These are phyloP conservation scores for Drosophila nr. fundita DNA, from an alignment of 2,888 invertebrate species.

Conservation along the genomic window DNA sequence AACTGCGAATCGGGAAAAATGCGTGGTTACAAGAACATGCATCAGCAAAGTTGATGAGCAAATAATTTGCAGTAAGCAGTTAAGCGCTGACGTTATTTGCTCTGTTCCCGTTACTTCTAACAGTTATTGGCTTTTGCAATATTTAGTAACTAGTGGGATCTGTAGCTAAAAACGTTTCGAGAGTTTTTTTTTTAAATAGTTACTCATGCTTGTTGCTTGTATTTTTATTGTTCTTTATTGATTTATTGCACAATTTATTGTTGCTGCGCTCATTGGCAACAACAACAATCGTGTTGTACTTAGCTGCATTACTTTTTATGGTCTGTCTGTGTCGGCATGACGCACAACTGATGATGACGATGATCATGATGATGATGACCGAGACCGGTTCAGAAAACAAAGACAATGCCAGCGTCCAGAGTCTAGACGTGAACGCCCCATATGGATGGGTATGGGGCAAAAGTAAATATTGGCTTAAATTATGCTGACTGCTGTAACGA, in stretches of 20 bases:
- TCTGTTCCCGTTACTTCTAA: constrained; percentile 4
- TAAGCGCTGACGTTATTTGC: constrained; percentile 24
- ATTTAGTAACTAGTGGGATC: neutral
- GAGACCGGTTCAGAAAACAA: constrained; percentile 61
- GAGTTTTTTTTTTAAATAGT: neutral
- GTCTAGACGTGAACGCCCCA: constrained; percentile 63
- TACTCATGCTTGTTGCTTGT: neutral
- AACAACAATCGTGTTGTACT: constrained; percentile 37
- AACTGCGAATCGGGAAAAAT: constrained; percentile 2
- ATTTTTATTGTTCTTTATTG: constrained; percentile 44
- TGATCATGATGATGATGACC: constrained; percentile 20
- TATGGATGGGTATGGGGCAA: constrained; percentile 50
- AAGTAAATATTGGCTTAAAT: constrained; percentile 25
- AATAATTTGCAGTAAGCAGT: constrained; percentile 53
- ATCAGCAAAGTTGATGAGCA: constrained; percentile 44
- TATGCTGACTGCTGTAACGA: neutral
- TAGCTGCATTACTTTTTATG: constrained; percentile 68
- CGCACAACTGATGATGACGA: constrained; percentile 42
- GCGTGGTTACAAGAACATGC: constrained; percentile 36
- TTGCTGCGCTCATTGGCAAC: constrained; percentile 35
- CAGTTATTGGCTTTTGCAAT: constrained; percentile 20
- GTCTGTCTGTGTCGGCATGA: constrained; percentile 63
- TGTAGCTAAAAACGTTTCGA: neutral
- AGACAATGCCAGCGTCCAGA: constrained; percentile 58
- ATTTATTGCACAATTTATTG: constrained; percentile 69